Evolutionary conservation across 1,140 invertebrate genomes (phyloP).

Genomic region (Kradibia gibbosae): DNA sequence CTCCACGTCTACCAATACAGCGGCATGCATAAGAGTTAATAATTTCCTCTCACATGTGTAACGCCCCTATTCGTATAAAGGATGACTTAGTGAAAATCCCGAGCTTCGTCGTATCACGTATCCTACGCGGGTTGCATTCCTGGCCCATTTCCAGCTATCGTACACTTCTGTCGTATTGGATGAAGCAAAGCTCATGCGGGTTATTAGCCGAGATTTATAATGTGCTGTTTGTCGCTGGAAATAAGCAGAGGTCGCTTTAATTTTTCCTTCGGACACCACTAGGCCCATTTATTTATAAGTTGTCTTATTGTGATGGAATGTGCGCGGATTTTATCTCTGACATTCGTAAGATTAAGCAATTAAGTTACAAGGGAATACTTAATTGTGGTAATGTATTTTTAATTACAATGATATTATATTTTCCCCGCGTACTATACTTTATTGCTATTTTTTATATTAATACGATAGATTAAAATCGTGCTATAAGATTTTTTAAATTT

Average conservation of each 20-base stretch:
- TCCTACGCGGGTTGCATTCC: background rate
- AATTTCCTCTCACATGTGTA: background rate
- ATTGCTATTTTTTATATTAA: too few relatives aligned
- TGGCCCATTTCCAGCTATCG: slow-evolving; percentile 3
- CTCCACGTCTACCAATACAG: background rate
- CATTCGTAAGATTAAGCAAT: too few relatives aligned
- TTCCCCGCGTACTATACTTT: too few relatives aligned
- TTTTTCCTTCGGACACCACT: background rate
- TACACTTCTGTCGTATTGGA: background rate
- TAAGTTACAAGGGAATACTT: too few relatives aligned
- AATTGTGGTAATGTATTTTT: too few relatives aligned
- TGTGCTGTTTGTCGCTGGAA: background rate
- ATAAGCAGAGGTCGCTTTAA: background rate
- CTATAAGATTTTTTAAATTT: too few relatives aligned
- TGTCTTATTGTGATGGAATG: background rate
- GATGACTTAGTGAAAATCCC: background rate
- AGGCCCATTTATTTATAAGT: background rate
- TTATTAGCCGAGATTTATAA: background rate
- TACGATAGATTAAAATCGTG: too few relatives aligned
- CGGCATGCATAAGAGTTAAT: slow-evolving; percentile 19
- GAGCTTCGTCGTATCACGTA: background rate
- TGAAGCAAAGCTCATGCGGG: background rate
- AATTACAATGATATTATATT: too few relatives aligned
- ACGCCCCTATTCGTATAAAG: background rate
- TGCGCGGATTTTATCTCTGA: too few relatives aligned